A percentile compares a stretch with the other conserved stretches of the same genome.
These are phyloP conservation scores for Linnaemya vulpina DNA, from an alignment of 2,888 invertebrate genomes.

Conservation along the genomic window DNA sequence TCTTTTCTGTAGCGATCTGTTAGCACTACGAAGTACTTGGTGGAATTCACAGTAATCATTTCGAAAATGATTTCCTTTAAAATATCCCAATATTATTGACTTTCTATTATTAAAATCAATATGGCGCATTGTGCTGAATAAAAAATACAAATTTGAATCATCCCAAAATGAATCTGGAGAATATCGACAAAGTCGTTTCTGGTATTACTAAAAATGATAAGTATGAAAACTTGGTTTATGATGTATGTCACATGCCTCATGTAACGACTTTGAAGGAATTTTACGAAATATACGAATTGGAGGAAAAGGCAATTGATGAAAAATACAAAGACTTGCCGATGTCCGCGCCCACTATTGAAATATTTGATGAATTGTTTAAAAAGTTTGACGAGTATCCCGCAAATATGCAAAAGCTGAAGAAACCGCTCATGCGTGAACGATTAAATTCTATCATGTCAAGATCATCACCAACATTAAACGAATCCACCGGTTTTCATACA, in stretches of 20 bases:
- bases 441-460: slow-evolving; percentile 73
- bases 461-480: slow-evolving; percentile 55
- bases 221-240: slow-evolving; percentile 74
- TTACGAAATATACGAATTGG: slow-evolving; percentile 75
- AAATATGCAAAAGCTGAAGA: slow-evolving; percentile 77
- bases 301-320: slow-evolving; percentile 73
- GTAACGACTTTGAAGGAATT: slow-evolving; percentile 76
- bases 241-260: slow-evolving; percentile 75
- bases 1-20: neutral
- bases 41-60: slow-evolving; percentile 44
- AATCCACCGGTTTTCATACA: neutral
- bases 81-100: slow-evolving; percentile 42
- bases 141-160: neutral
- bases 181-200: slow-evolving; percentile 70
- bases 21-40: neutral
- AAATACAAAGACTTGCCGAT: slow-evolving; percentile 41
- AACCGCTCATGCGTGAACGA: slow-evolving; percentile 74
- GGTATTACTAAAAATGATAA: slow-evolving; percentile 61
- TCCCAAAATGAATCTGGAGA: slow-evolving; percentile 64
- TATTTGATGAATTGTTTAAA: slow-evolving; percentile 78
- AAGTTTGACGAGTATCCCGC: slow-evolving; percentile 78
- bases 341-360: slow-evolving; percentile 73
- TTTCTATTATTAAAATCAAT: slow-evolving; percentile 3
- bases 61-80: slow-evolving; percentile 35
- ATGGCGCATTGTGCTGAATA: slow-evolving; percentile 17